A percentile compares a stretch with the other conserved stretches of the same genome.
These are phyloP conservation scores for Noctilio leporinus DNA, from an alignment of 2,113 vertebrate species.

Conservation along the genomic window DNA sequence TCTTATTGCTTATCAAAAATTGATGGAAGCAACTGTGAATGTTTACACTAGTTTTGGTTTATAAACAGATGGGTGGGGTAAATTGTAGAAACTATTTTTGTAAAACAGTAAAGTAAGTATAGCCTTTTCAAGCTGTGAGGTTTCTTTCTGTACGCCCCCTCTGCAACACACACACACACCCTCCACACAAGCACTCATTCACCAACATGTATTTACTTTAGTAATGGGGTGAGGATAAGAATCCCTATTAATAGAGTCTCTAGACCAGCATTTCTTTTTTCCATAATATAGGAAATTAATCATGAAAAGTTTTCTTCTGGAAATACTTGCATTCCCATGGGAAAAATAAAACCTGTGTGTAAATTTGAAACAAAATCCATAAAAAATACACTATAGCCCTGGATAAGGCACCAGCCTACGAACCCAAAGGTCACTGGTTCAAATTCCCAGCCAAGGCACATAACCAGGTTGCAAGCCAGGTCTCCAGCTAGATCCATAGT, in stretches of 20 bases:
- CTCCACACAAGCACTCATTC: background rate
- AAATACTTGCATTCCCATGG: background rate
- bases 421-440: too few species aligned
- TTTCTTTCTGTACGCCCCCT: constrained; percentile 33
- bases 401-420: too few species aligned
- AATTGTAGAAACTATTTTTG: constrained; percentile 68
- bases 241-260: background rate
- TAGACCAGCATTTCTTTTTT: background rate
- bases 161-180: constrained; percentile 7
- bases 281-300: background rate
- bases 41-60: constrained; percentile 67
- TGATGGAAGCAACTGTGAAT: constrained; percentile 77
- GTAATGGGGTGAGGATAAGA: background rate
- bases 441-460: too few species aligned
- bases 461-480: too few species aligned
- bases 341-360: background rate
- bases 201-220: background rate
- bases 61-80: constrained; percentile 75
- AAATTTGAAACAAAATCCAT: background rate
- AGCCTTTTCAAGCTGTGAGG: constrained; percentile 60
- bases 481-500: too few species aligned
- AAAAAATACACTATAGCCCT: background rate
- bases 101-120: constrained; percentile 56
- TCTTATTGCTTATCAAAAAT: constrained; percentile 74
- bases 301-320: background rate